These are phyloP conservation scores for Prochilodus magdalenae DNA, from an alignment of 2,113 vertebrate species.

Conservation along the genomic window DNA sequence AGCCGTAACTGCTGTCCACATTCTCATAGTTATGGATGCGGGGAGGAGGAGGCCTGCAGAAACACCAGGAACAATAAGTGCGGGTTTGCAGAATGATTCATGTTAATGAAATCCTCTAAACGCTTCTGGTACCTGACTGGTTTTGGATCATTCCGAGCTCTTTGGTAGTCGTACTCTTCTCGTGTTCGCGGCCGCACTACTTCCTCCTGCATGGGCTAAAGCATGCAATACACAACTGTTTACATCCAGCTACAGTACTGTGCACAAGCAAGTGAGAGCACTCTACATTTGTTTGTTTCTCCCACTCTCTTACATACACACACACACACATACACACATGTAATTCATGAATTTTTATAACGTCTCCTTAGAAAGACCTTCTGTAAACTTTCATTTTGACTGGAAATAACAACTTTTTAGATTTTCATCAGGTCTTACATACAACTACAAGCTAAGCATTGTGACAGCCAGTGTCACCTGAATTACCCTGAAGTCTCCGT, in stretches of 20 bases:
- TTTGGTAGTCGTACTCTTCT: conserved; percentile 82
- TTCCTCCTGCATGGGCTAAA: conserved; percentile 74
- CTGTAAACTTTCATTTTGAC: no score
- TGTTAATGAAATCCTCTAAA: neutral
- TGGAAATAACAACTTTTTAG: no score
- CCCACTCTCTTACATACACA: no score
- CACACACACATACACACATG: no score
- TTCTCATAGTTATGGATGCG: conserved; percentile 76
- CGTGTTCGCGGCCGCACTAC: conserved; percentile 77
- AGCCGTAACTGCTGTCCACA: conserved; percentile 67
- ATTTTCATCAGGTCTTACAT: no score
- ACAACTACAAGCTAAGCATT: no score
- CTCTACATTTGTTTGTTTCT: no score
- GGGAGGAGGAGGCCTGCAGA: conserved; percentile 74
- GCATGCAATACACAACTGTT: neutral
- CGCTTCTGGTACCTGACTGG: conserved; percentile 77
- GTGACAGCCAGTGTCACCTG: neutral
- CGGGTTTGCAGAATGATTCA: neutral
- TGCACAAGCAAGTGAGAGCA: no score
- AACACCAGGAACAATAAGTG: neutral
- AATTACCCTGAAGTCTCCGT: conserved; percentile 85
- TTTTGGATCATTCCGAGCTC: conserved; percentile 79
- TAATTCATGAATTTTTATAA: no score
- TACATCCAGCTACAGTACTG: neutral
- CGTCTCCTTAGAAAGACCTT: no score